Evolutionary conservation across 2,797 vertebrate genomes (phyloP), one percentile per base, ranked within the genome.

Genomic region (Sebastes melanostomus): DNA sequence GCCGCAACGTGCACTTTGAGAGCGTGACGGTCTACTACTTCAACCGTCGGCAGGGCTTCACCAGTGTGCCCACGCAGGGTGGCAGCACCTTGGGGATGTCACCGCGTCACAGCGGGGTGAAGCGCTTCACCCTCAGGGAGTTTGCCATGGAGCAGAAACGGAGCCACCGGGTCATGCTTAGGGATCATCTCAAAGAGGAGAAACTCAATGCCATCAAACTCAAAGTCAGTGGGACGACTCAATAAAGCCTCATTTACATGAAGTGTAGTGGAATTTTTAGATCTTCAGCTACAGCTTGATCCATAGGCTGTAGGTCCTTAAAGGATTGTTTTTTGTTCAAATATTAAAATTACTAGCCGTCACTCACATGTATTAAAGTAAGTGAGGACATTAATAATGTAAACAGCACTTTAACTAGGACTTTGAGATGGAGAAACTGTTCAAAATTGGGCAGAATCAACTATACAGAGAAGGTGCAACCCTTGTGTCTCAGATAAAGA

Each of bases 11-110:
- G 16, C 97, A 97, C 80, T 99, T 99, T 42, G 97, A 98, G 77
- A 97, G 96, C 7, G 98, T 99, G 82, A 99, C 97, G 0, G 98
- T 99, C 38, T 99, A 98, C 94, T 98, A 99, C 95, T 99, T 99
- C 93, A 96, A 95, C 1, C 94, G 98, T 72, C 93, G 97, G 18
- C 98, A 99, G 91, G 98, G 97, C 80, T 99, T 99, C 95, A 98
- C 97, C 62, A 99, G 96, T 0, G 98, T 99, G 84, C 98, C 98
- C 93, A 99, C 97, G 22, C 98, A 99, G 86, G 98, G 98, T 0
- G 98, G 98, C 66, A 98, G 97, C 94, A 97, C 97, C 0, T 92
- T 99, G 95, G 98, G 98, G 58, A 99, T 99, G 98, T 96, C 97
- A 0, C 97, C 96, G 2, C 97, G 95, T 4, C 98, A 99, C 93